phyloP scores from a whole-genome alignment of 2,888 invertebrate species.

The Microctonus hyperodae region DNA sequence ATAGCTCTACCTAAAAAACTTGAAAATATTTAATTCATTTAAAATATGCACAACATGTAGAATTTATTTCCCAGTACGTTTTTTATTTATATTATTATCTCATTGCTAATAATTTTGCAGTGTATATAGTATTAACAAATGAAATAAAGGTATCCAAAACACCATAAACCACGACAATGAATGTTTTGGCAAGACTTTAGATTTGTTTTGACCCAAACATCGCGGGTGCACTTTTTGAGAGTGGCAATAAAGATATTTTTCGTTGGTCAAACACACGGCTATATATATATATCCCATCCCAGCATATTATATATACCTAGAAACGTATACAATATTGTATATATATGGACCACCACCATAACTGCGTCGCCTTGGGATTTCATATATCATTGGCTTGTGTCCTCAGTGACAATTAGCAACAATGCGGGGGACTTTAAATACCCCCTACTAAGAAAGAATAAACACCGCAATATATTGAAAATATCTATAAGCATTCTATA shows the following conservation, averaged over 20 bases:
- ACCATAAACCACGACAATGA: conserved; percentile 56
- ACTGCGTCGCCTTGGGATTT: background rate
- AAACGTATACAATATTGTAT: no score
- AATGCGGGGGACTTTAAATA: conserved; percentile 44
- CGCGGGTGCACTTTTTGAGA: conserved; percentile 18
- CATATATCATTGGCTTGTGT: background rate
- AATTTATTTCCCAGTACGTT: no score
- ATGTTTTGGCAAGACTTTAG: conserved; percentile 45
- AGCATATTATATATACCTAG: no score
- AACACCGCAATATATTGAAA: no score
- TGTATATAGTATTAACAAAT: background rate
- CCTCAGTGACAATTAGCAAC: conserved; percentile 53
- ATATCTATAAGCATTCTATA: no score
- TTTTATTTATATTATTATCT: no score
- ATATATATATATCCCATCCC: no score
- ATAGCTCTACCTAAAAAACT: no score
- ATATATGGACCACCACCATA: conserved; percentile 49
- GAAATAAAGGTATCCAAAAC: conserved; percentile 50
- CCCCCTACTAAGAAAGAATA: conserved; percentile 49
- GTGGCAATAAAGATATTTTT: conserved; percentile 1
- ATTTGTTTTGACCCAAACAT: conserved; percentile 7
- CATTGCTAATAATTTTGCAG: no score
- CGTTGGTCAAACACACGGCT: no score
- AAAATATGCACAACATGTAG: no score
- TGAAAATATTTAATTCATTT: no score